Conservation (phyloP, 2,888 invertebrate species). For the Malthinus flaveolus region DNA sequence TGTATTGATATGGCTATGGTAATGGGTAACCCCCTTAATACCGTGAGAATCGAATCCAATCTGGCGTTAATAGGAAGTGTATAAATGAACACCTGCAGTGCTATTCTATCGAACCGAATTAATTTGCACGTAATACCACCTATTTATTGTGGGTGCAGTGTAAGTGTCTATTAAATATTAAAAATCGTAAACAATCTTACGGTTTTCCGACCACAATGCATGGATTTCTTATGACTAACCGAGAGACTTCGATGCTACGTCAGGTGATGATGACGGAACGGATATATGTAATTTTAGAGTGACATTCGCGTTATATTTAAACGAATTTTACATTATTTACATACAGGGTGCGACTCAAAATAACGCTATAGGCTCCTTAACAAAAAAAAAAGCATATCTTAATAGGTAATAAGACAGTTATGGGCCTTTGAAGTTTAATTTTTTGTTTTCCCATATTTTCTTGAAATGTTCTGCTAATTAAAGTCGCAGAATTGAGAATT, state of each 20-base stretch:
- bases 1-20: neutral
- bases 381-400: too few relatives aligned
- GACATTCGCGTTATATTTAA: too few relatives aligned
- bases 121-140: slow-evolving; percentile 1
- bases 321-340: too few relatives aligned
- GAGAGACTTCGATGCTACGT: slow-evolving; percentile 3
- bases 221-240: neutral
- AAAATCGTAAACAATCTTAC: neutral
- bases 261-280: neutral
- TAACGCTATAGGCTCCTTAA: too few relatives aligned
- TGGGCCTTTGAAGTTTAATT: too few relatives aligned
- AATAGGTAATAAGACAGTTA: too few relatives aligned
- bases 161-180: slow-evolving; percentile 1
- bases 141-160: neutral
- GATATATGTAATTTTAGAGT: too few relatives aligned
- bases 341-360: too few relatives aligned
- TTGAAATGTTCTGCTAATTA: too few relatives aligned
- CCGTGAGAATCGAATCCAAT: slow-evolving; percentile 4
- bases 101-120: slow-evolving; percentile 16
- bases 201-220: neutral
- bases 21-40: neutral
- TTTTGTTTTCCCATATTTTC: too few relatives aligned
- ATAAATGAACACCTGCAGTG: slow-evolving; percentile 20
- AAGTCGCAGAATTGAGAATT: too few relatives aligned
- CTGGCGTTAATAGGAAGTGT: slow-evolving; percentile 17